Base-by-base conservation (phyloP, 2,888 invertebrate genomes). In the Drosophila sordidula region DNA sequence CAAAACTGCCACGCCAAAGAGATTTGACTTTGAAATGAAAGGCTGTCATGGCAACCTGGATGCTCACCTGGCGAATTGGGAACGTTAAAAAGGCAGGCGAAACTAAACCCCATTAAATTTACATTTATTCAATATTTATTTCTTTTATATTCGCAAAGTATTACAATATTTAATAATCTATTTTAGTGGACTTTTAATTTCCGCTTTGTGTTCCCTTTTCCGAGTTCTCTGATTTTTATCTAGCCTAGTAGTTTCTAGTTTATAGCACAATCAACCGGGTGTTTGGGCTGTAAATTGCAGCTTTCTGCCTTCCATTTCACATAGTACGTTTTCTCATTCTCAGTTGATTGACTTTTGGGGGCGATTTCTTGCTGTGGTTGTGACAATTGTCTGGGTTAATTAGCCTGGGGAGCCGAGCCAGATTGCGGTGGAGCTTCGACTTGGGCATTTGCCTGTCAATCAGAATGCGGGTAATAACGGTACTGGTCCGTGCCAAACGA, bases 11-110 rank as follows among this genome's bases (percentile, higher is more conserved):
- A 51, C 42, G 54, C 58, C 46, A 81, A 70, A 58, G 55, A 78
- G 72, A 70, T 64, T 64, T 70, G 72, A 61, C 72, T 72, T 58
- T 58, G 50, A 62, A 71, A 70, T 71, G 78, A 80, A 70, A 64
- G 66, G 14, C 49, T 61, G 36, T 26, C 44, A 50, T 8, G 14
- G 22, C 32, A 55, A 67, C 32, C 22, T 50, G 41, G 34, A 36
- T 46, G 32, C 29, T 18, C 41, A 44, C 18, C 25, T 34, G 44
- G 16, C n/a, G 49, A 46, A 57, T 34, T 47, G 56, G 6, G 18
- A 46, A 32, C 22, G 29, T 12, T 8, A 29, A 8, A 29, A 29
- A 2, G 6, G 26, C 6, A 8, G 26, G 8, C 26, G 1, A 8
- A 26, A 8, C 8, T 6, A 26, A 29, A 8, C 8, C 6, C 8